Evolutionary conservation across 1,140 invertebrate genomes (phyloP), one percentile per base, ranked within the genome.

Genomic region (Thrips palmi): DNA sequence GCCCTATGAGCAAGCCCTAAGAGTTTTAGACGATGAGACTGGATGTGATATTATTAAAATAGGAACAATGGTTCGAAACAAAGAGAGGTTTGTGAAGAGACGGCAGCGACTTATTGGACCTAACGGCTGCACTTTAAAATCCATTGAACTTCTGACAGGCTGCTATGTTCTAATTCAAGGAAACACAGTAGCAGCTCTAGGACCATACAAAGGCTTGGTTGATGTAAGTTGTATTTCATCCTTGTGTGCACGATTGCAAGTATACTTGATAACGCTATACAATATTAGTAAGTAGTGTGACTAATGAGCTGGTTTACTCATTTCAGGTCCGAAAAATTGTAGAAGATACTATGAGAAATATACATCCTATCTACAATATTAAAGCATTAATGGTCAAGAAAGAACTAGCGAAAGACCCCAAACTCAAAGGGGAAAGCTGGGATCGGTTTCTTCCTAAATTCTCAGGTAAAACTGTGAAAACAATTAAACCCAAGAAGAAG

Each of bases 351-450:
- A 97, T 99, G 91, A 89, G 91, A 52, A 99, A 99, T 56, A 76
- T 98, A 41, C 94, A 99, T 67, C 94, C 94, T n/a, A 92, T 98
- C 53, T 97, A 97, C 54, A 96, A 96, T 52, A 93, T 99, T 1
- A 98, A 98, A 62, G 78, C 84, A 12, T 58, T 99, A 8, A 97
- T 98, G 92, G 94, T 98, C 31, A 97, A 97, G 58, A 67, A 76
- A 49, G 92, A 98, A 63, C 59, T 99, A 17, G 76, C 79, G 40
- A 96, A 87, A 56, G 85, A 97, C 65, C 77, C 84, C 0, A 76
- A 78, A 49, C 53, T 97, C 17, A 85, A 78, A 56, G 78, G 92
- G 64, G 88, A 97, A 61, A 89, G 82, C 54, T 99, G 96, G 96
- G 85, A 93, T 24, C 65, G 91, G 42, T 99, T 97, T 59, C 56